phyloP scores from a whole-genome alignment of 2,113 vertebrate genomes.

The Hemibagrus wyckioides region DNA sequence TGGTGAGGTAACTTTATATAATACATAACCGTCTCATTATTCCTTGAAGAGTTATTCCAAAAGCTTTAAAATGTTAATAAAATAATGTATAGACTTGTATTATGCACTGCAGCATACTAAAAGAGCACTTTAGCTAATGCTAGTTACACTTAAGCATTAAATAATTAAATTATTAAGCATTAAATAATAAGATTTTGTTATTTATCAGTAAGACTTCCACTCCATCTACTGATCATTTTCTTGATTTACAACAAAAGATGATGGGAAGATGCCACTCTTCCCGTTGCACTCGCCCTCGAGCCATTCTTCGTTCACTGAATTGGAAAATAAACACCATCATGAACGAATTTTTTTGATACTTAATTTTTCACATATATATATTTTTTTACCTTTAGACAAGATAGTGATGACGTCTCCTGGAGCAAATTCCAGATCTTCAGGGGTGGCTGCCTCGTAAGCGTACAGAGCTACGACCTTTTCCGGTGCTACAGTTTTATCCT shows the following conservation, averaged over 20 bases:
- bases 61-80: background rate
- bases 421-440: slow-evolving; percentile 86
- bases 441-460: slow-evolving; percentile 78
- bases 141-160: background rate
- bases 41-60: background rate
- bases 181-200: background rate
- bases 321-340: slow-evolving; percentile 22
- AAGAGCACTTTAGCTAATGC: background rate
- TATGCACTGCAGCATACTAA: background rate
- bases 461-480: slow-evolving; percentile 80
- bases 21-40: background rate
- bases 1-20: background rate
- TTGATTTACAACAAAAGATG: slow-evolving; percentile 74
- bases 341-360: background rate
- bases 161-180: background rate
- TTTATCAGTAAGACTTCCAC: background rate
- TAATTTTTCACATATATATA: background rate
- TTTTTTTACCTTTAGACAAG: slow-evolving; percentile 74
- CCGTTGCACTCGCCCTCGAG: slow-evolving; percentile 86
- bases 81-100: background rate
- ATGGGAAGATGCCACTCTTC: slow-evolving; percentile 89
- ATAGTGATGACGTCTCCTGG: slow-evolving; percentile 84
- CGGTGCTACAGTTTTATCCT: slow-evolving; percentile 10
- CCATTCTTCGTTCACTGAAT: slow-evolving; percentile 91
- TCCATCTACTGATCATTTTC: slow-evolving; percentile 6